A percentile compares a stretch with the other conserved stretches of the same genome.
phyloP scores from a whole-genome alignment of 2,888 invertebrate genomes.

The Blastobasis lacticolella region DNA sequence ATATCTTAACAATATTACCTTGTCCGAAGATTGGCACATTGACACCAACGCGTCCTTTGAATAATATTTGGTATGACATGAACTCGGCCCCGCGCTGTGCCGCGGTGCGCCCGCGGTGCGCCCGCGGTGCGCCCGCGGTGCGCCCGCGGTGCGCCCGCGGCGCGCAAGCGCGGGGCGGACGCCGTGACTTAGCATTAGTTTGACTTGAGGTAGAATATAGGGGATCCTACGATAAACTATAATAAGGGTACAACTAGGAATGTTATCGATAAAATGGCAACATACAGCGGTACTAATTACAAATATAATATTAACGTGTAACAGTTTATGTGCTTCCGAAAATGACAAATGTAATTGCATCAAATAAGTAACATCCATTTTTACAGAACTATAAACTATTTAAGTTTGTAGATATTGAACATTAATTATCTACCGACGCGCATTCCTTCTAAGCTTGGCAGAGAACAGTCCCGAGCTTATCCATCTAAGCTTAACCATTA shows the following conservation, averaged over 20 bases:
- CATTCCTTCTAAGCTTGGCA: slow-evolving; percentile 23
- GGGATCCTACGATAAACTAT: slow-evolving; percentile 61
- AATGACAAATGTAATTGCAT: slow-evolving; percentile 38
- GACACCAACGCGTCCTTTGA: slow-evolving; percentile 52
- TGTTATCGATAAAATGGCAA: slow-evolving; percentile 65
- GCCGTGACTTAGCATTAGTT: slow-evolving; percentile 63
- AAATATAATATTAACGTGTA: slow-evolving; percentile 34
- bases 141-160: slow-evolving; percentile 7
- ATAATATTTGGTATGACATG: slow-evolving; percentile 58
- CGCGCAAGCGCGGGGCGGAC: slow-evolving; percentile 24
- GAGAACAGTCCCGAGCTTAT: slow-evolving; percentile 28
- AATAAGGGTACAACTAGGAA: slow-evolving; percentile 65
- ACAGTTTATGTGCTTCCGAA: slow-evolving; percentile 39
- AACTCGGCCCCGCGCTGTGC: slow-evolving; percentile 15
- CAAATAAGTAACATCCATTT: slow-evolving; percentile 32
- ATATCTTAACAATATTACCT: slow-evolving; percentile 67
- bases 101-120: slow-evolving; percentile 2
- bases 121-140: slow-evolving; percentile 1
- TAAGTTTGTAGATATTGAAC: slow-evolving; percentile 35
- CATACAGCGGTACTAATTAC: slow-evolving; percentile 58
- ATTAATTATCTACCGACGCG: slow-evolving; percentile 26
- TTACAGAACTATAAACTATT: slow-evolving; percentile 26
- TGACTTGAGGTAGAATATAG: slow-evolving; percentile 71
- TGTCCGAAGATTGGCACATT: slow-evolving; percentile 68
- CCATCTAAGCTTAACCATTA: slow-evolving; percentile 44